These are phyloP conservation scores for Drosophila barbarae DNA, from an alignment of 2,888 invertebrate species.

Conservation along the genomic window DNA sequence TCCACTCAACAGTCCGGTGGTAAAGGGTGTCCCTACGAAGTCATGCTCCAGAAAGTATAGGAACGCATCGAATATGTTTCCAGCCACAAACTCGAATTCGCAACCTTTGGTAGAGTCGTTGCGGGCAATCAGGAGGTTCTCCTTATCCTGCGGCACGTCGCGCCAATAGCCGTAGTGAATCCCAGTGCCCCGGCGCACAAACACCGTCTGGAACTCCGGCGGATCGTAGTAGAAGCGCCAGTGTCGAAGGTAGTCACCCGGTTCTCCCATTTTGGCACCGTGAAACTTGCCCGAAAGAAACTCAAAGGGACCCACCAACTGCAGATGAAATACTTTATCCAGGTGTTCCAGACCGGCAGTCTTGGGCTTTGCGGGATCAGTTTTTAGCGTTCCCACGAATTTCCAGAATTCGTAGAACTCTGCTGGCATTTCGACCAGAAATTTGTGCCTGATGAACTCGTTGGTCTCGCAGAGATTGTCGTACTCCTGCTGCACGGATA, in stretches of 20 bases:
- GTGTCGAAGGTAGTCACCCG: constrained; percentile 86
- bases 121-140: constrained; percentile 86
- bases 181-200: constrained; percentile 85
- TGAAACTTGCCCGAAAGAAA: constrained; percentile 85
- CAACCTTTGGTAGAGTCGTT: constrained; percentile 86
- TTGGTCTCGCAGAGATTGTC: constrained; percentile 81
- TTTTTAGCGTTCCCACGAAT: constrained; percentile 83
- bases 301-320: constrained; percentile 93
- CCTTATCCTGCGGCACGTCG: constrained; percentile 87
- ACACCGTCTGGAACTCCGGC: constrained; percentile 93
- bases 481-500: constrained; percentile 77
- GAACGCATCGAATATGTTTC: constrained; percentile 77
- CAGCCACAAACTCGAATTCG: constrained; percentile 85
- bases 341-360: constrained; percentile 83
- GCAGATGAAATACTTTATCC: constrained; percentile 83
- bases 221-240: constrained; percentile 97
- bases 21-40: constrained; percentile 82
- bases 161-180: constrained; percentile 95
- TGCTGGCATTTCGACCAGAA: constrained; percentile 91
- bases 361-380: constrained; percentile 76
- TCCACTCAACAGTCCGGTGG: constrained; percentile 82
- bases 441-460: constrained; percentile 85
- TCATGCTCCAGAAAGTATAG: constrained; percentile 76
- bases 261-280: constrained; percentile 80
- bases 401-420: constrained; percentile 94